Percentiles rank a stretch among this genome's conserved stretches.
Evolutionary conservation across 1,140 invertebrate species (phyloP).

Genomic region (Drosophila mauritiana): DNA sequence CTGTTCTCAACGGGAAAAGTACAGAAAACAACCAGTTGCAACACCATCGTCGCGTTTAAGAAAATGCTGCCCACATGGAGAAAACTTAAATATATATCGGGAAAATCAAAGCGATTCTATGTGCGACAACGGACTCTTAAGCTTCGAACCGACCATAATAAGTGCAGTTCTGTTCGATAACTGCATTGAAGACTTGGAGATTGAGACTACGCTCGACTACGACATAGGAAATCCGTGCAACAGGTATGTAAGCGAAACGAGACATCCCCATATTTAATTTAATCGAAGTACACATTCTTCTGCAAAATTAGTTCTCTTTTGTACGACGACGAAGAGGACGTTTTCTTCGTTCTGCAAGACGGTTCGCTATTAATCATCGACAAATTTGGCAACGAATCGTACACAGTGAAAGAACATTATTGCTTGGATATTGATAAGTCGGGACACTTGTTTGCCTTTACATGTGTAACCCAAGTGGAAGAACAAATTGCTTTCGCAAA

Average conservation of each 20-base stretch:
- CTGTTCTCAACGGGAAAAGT: slow-evolving; percentile 74
- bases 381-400: slow-evolving; percentile 69
- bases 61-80: slow-evolving; percentile 79
- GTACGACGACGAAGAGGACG: slow-evolving; percentile 70
- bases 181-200: slow-evolving; percentile 79
- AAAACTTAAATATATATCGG: slow-evolving; percentile 69
- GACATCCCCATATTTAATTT: too few species aligned
- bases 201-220: slow-evolving; percentile 40
- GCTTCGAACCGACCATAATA: slow-evolving; percentile 68
- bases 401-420: slow-evolving; percentile 68
- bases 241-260: slow-evolving; percentile 42
- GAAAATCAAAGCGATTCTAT: slow-evolving; percentile 72
- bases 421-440: slow-evolving; percentile 79
- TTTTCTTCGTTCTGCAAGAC: slow-evolving; percentile 74
- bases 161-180: slow-evolving; percentile 75
- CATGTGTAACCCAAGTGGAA: slow-evolving; percentile 74
- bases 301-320: slow-evolving; percentile 69
- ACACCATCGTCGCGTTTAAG: slow-evolving; percentile 53
- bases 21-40: slow-evolving; percentile 51
- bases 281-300: slow-evolving; percentile 4
- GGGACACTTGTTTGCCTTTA: slow-evolving; percentile 70
- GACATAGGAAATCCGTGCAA: slow-evolving; percentile 83
- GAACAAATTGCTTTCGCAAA: slow-evolving; percentile 66
- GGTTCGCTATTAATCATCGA: slow-evolving; percentile 75
- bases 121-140: slow-evolving; percentile 60